Percentiles rank a stretch among this genome's conserved stretches.
Conservation (phyloP, 2,888 invertebrate species). For the Cantharis nigra region DNA sequence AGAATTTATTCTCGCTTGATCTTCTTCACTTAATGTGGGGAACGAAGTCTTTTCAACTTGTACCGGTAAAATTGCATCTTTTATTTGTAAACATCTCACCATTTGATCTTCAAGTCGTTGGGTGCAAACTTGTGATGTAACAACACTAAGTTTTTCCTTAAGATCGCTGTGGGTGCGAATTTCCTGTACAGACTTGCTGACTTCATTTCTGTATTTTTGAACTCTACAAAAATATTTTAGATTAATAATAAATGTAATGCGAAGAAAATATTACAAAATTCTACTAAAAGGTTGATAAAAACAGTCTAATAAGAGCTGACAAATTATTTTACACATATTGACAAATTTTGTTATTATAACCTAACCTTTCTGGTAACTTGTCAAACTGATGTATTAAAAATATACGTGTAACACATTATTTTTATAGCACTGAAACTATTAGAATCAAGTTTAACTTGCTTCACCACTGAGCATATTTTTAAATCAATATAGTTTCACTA, state of each 20-base stretch:
- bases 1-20: conserved; percentile 62
- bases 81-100: conserved; percentile 53
- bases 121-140: conserved; percentile 50
- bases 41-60: conserved; percentile 58
- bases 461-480: background rate
- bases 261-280: background rate
- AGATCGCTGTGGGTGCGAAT: conserved; percentile 42
- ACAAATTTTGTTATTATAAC: background rate
- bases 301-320: background rate
- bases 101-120: conserved; percentile 52
- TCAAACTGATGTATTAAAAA: background rate
- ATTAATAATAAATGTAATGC: background rate
- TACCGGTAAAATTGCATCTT: conserved; percentile 59
- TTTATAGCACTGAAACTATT: background rate
- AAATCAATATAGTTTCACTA: background rate
- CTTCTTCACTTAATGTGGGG: conserved; percentile 69
- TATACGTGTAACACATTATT: background rate
- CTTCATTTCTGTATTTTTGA: conserved; percentile 43
- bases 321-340: background rate
- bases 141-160: conserved; percentile 43
- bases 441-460: background rate
- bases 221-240: conserved; percentile 40
- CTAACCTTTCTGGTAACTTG: background rate
- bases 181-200: conserved; percentile 49
- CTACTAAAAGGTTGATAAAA: background rate